Conservation (phyloP, 2,113 vertebrate species). For the Paraplagusia blochii region DNA sequence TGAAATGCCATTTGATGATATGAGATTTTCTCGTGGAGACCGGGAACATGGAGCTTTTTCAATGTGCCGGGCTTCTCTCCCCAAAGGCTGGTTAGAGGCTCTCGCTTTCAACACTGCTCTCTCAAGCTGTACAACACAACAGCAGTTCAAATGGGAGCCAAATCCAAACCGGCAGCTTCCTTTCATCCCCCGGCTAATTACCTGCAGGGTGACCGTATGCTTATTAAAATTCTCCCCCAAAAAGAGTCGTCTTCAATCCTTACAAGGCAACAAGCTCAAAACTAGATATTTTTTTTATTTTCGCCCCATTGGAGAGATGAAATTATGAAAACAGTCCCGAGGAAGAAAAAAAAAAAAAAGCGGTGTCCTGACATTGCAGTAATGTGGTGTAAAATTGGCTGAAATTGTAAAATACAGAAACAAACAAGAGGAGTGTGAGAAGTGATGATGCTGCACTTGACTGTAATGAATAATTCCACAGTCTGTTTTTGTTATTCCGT, state of each 20-base stretch:
- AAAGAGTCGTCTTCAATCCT: conserved; percentile 58
- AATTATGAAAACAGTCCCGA: conserved; percentile 38
- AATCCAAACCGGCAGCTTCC: conserved; percentile 55
- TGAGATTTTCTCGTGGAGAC: conserved; percentile 32
- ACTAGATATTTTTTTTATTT: conserved; percentile 32
- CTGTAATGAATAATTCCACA: conserved; percentile 38
- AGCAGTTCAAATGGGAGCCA: conserved; percentile 59
- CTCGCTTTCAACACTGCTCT: conserved; percentile 60
- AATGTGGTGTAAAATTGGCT: conserved; percentile 62
- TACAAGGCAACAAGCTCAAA: conserved; percentile 34
- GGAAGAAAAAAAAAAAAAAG: conserved; percentile 22
- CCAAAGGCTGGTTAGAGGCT: conserved; percentile 54
- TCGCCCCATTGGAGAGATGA: conserved; percentile 6
- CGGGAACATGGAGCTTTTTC: conserved; percentile 25
- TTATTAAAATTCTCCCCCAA: conserved; percentile 58
- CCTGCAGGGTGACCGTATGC: conserved; percentile 66
- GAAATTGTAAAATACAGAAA: conserved; percentile 50
- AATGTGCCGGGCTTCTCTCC: conserved; percentile 32
- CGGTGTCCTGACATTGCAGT: conserved; percentile 40
- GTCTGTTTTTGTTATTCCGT: conserved; percentile 27
- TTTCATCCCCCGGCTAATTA: conserved; percentile 70
- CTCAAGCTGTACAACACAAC: conserved; percentile 50
- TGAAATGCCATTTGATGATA: conserved; percentile 62
- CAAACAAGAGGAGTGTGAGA: conserved; percentile 51
- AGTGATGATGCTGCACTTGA: conserved; percentile 45